Percentiles rank a stretch among this genome's conserved stretches.
Evolutionary conservation across 2,113 vertebrate species (phyloP).

Genomic region (Anas platyrhynchos): DNA sequence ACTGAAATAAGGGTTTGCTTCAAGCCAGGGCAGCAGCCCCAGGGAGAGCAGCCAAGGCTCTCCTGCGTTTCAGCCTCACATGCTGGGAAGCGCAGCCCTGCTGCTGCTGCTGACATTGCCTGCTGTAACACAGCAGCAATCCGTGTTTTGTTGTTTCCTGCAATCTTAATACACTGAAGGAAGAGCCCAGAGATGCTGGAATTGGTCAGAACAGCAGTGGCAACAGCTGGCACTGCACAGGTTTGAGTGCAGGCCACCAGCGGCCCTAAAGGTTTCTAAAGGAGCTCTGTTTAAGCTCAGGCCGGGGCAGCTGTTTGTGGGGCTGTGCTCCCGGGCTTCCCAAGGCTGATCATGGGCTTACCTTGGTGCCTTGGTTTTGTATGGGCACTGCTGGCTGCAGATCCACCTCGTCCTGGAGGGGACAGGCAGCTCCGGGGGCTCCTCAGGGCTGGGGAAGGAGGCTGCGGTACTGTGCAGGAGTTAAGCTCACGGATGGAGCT

Average conservation of each 20-base stretch:
- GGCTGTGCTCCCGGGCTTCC: accelerated
- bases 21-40: neutral
- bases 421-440: neutral
- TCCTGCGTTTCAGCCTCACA: neutral
- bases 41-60: neutral
- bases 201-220: neutral
- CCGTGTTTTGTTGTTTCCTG: neutral
- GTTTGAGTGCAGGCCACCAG: neutral
- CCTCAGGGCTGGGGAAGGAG: neutral
- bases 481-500: neutral
- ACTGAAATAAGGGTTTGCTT: neutral
- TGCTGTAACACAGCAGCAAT: neutral
- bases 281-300: neutral
- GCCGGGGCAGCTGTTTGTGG: neutral
- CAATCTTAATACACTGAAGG: neutral
- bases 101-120: neutral
- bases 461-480: neutral
- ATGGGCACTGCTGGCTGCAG: neutral
- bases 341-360: neutral
- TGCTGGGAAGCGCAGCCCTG: accelerated
- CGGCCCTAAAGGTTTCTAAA: neutral
- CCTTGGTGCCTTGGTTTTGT: neutral
- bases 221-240: neutral
- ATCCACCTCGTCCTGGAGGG: neutral
- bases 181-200: neutral